A percentile compares a stretch with the other conserved stretches of the same genome.
Conservation (phyloP, 2,797 vertebrate species). For the Acanthurus tractus region DNA sequence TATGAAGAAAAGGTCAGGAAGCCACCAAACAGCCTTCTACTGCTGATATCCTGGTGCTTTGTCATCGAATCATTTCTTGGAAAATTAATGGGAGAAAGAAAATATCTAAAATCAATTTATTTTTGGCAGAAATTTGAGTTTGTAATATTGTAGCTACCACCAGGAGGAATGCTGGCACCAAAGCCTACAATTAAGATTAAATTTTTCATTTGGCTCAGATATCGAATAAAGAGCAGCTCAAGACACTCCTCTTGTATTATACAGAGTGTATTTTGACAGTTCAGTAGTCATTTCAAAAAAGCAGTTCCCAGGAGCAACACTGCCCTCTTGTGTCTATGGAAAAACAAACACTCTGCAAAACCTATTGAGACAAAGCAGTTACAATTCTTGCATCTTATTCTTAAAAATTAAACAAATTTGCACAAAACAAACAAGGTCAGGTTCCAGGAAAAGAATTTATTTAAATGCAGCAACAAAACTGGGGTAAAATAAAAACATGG, state of each 20-base stretch:
- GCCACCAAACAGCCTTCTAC: conserved; percentile 66
- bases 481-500: conserved; percentile 44
- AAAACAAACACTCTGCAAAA: background rate
- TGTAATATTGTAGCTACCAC: background rate
- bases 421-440: background rate
- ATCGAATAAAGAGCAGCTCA: background rate
- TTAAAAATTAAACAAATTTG: background rate
- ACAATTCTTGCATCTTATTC: background rate
- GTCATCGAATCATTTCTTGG: conserved; percentile 49
- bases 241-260: background rate
- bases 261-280: background rate
- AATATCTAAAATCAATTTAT: background rate
- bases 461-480: conserved; percentile 67
- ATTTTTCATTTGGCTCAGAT: background rate
- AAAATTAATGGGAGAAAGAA: conserved; percentile 9
- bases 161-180: background rate
- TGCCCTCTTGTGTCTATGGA: conserved; percentile 71
- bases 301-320: conserved; percentile 54
- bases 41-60: conserved; percentile 46
- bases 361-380: background rate
- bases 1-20: conserved; percentile 85
- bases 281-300: background rate
- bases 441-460: conserved; percentile 76
- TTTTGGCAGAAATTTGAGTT: background rate
- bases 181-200: background rate